phyloP scores from a whole-genome alignment of 2,888 invertebrate genomes.

The Octonoba sinensis region DNA sequence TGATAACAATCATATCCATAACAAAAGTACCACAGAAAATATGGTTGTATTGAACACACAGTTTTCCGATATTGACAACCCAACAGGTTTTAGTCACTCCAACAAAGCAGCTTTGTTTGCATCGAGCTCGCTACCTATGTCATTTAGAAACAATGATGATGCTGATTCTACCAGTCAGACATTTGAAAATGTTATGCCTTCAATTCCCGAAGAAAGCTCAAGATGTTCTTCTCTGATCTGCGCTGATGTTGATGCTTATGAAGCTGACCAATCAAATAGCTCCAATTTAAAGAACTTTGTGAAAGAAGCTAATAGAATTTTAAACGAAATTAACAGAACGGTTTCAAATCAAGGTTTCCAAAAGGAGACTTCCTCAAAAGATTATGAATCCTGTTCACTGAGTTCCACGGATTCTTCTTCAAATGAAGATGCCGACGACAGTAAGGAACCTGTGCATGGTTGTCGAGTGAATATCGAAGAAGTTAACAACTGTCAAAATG shows the following conservation, averaged over 20 bases:
- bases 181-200: slow-evolving; percentile 32
- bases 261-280: not conserved
- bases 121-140: too few relatives aligned
- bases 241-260: not conserved
- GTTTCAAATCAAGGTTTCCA: not conserved
- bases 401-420: not conserved
- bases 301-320: slow-evolving; percentile 27
- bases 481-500: too few relatives aligned
- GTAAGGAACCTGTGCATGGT: too few relatives aligned
- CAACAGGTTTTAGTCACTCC: too few relatives aligned
- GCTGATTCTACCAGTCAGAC: not conserved
- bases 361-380: not conserved
- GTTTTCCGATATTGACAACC: too few relatives aligned
- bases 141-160: too few relatives aligned
- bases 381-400: slow-evolving; percentile 43
- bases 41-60: too few relatives aligned
- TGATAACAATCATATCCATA: not conserved
- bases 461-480: too few relatives aligned
- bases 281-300: slow-evolving; percentile 19
- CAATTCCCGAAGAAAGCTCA: slow-evolving; percentile 47
- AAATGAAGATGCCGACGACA: not conserved
- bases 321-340: slow-evolving; percentile 26
- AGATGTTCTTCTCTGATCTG: slow-evolving; percentile 12
- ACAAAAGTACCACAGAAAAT: too few relatives aligned
- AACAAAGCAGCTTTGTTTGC: too few relatives aligned